These are phyloP conservation scores for Endotricha flammealis DNA, from an alignment of 2,888 invertebrate species.

Conservation along the genomic window DNA sequence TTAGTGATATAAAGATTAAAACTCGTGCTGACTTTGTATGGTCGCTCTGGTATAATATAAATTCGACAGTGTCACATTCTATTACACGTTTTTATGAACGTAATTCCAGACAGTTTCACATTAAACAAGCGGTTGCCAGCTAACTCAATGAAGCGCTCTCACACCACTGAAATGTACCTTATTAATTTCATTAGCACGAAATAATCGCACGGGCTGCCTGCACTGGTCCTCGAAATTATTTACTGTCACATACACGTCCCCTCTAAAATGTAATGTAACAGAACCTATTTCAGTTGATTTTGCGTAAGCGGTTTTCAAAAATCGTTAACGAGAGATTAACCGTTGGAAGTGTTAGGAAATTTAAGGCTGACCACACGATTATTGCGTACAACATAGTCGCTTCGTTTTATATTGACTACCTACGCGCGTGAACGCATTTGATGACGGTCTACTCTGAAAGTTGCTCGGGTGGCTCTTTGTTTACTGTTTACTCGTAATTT, in stretches of 20 bases:
- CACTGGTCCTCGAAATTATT: slow-evolving; percentile 61
- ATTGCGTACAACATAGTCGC: no score
- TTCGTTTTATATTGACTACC: no score
- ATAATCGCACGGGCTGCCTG: slow-evolving; percentile 56
- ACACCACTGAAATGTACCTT: slow-evolving; percentile 55
- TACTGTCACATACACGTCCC: slow-evolving; percentile 38
- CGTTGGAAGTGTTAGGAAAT: no score
- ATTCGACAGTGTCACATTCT: no score
- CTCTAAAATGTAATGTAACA: slow-evolving; percentile 21
- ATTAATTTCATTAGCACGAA: slow-evolving; percentile 66
- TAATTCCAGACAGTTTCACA: slow-evolving; percentile 33
- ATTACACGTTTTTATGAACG: background rate
- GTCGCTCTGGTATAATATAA: no score
- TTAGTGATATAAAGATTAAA: no score
- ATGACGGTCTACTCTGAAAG: no score
- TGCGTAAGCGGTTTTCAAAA: slow-evolving; percentile 12
- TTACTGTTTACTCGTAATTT: no score
- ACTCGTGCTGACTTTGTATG: no score
- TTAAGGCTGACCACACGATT: no score
- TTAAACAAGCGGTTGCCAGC: slow-evolving; percentile 46
- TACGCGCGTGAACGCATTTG: no score
- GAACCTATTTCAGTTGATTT: slow-evolving; percentile 11
- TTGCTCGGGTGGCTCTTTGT: no score
- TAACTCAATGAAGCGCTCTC: slow-evolving; percentile 50
- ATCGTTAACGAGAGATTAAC: slow-evolving; percentile 8